Base-by-base conservation (phyloP, 2,888 invertebrate species). In the Poecilus cupreus region DNA sequence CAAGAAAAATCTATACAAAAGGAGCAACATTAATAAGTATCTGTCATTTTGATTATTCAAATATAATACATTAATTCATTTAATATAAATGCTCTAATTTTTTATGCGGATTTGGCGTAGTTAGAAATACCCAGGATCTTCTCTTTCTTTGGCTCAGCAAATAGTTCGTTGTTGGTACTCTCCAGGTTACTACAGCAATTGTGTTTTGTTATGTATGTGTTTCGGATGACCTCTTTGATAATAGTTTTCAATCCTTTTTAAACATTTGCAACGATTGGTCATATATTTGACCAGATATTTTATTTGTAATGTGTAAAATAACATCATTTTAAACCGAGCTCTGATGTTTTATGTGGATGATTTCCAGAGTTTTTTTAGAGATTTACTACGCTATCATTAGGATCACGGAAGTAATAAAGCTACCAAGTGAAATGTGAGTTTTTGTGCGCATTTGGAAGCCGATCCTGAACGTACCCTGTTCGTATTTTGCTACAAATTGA, bases 401-500 rank as follows among this genome's bases (percentile, higher is more conserved):
- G 51, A 20, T 20, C 16, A 18, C 51, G 51, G 51, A 51, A 18
- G 51, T 51, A 51, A 51, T 51, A 51, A 51, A 51, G 51, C 51
- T 20, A 16, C 51, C 1, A 51, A 51, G 51, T 51, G 16, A 18
- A 20, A 20, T 51, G 8, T 5, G 51, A 51, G 16, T 51, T 51
- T 51, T 51, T 51, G 51, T 51, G 51, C 20, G 18, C 8, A 51
- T 51, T 51, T 51, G 51, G 20, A 51, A 51, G 51, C 5, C 51
- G 20, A 51, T 51, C 20, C 20, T 10, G 18, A 51, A 16, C 4
- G 32, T 20, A 51, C 51, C 51, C 51, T 11, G 18, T 51, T 51
- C 20, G 20, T 51, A 51, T 51, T 51, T 51, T 51, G 51, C 51
- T 20, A 51, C 51, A 16, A 51, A 51, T 51, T 51, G 51, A 51